Conservation (phyloP, 2,113 vertebrate species). For the Urocynchramus pylzowi region DNA sequence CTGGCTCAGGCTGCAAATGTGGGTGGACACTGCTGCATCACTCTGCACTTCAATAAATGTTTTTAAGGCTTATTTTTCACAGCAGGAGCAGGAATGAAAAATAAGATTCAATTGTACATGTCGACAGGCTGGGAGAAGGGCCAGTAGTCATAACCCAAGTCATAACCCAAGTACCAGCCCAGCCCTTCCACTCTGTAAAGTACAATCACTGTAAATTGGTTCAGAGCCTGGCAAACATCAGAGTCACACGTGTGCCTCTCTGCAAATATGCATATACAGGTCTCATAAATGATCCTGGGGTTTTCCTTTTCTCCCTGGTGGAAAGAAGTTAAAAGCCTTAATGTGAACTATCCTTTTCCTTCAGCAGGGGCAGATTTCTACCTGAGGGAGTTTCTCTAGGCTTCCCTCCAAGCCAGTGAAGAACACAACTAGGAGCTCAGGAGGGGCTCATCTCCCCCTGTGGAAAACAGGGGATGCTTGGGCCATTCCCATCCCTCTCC, state of each 20-base stretch:
- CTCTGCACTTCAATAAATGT: not conserved
- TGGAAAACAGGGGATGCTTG: not conserved
- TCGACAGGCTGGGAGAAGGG: not conserved
- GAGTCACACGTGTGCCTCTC: not conserved
- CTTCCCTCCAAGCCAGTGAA: not conserved
- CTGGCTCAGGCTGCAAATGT: not conserved
- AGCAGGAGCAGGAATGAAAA: constrained; percentile 5
- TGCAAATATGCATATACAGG: not conserved
- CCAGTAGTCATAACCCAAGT: constrained; percentile 1
- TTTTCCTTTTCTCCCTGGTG: not conserved
- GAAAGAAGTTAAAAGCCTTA: not conserved
- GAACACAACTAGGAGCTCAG: rapidly evolving
- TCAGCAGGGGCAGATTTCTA: not conserved
- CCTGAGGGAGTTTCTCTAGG: not conserved
- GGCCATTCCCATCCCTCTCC: not conserved
- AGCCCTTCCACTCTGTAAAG: not conserved
- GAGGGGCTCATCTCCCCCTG: not conserved
- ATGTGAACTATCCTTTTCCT: not conserved
- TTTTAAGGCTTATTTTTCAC: constrained; percentile 14
- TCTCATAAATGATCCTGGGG: not conserved
- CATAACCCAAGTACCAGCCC: not conserved
- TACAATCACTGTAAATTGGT: not conserved
- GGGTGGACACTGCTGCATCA: not conserved
- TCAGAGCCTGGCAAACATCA: not conserved
- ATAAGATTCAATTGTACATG: not conserved